Evolutionary conservation across 2,888 invertebrate genomes (phyloP), one percentile per base, ranked within the genome.

Genomic region (Cryptocheilus praepositus): DNA sequence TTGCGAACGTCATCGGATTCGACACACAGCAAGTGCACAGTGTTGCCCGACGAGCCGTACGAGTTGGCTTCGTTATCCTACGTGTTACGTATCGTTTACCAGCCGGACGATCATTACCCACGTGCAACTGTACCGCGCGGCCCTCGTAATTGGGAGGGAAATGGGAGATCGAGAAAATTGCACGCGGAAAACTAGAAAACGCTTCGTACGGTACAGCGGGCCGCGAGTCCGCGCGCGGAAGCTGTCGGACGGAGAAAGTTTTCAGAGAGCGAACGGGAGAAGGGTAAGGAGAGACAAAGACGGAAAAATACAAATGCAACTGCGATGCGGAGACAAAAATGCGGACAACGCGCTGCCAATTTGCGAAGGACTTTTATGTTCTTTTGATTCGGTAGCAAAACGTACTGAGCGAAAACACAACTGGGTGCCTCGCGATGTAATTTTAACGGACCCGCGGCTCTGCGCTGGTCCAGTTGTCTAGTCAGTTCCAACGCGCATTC

Each of bases 301-400:
- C 16, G n/a, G 2, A 49, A 8, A 49, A 52, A 74, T 71, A 72
- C 73, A 63, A 66, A 64, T 60, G 79, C 76, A 79, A 81, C 78
- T 76, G 72, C 77, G 68, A 51, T 55, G 73, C 1, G 51, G 68
- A 64, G 72, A 77, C 77, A 74, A 77, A 77, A 77, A 67, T 73
- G 72, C 69, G 66, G 8, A 63, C 66, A 73, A 73, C 72, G 66
- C 74, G 67, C 66, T 65, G 4, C 69, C 67, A 77, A 75, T 77
- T 75, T 77, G 66, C 71, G 62, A 58, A 64, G 61, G 52, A 62
- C 76, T 76, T 77, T 77, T 74, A 72, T 66, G 73, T 66, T 67
- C 57, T 67, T 67, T 64, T 57, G 67, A 71, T 75, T 77, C 59
- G 70, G 45, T 61, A 53, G 65, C 43, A 70, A 75, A 70, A 74